phyloP scores from a whole-genome alignment of 2,797 vertebrate species.

The Myotis planiceps region DNA sequence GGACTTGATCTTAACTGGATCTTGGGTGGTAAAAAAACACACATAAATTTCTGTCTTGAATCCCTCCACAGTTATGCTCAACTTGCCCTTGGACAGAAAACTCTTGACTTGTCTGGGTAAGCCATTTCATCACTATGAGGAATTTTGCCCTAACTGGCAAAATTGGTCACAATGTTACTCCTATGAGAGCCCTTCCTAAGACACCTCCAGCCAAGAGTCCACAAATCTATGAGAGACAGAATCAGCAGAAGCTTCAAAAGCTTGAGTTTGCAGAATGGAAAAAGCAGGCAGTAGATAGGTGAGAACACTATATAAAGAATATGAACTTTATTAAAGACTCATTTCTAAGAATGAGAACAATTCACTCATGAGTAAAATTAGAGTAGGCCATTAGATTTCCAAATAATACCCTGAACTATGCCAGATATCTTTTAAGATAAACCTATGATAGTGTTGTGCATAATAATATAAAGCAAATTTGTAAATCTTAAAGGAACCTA shows the following conservation, averaged over 20 bases:
- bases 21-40: background rate
- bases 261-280: background rate
- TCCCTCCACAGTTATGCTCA: background rate
- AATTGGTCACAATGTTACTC: background rate
- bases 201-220: background rate
- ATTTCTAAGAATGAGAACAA: conserved; percentile 58
- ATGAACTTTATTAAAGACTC: conserved; percentile 5
- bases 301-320: background rate
- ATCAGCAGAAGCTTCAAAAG: background rate
- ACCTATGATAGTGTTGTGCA: background rate
- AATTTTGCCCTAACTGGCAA: background rate
- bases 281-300: background rate
- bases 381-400: background rate
- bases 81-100: background rate
- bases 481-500: background rate
- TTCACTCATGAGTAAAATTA: conserved; percentile 12
- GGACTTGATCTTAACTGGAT: background rate
- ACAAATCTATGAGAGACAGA: background rate
- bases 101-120: background rate
- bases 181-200: background rate
- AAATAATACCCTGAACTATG: background rate
- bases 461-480: background rate
- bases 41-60: background rate
- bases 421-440: background rate
- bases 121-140: background rate